Conservation (phyloP, 2,797 vertebrate genomes). For the Heteromormyrus szaboi region DNA sequence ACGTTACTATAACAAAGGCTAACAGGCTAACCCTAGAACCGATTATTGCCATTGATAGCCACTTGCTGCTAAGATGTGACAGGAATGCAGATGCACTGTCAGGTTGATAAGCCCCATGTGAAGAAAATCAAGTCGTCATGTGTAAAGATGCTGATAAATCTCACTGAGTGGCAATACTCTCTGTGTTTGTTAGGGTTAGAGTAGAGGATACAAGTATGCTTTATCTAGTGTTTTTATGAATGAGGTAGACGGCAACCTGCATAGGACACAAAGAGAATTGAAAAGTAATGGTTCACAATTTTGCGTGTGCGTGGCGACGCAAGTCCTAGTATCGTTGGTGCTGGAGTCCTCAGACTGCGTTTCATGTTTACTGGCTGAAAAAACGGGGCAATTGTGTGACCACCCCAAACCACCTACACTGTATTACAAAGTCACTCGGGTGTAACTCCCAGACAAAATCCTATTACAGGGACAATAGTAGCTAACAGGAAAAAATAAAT, state of each 20-base stretch:
- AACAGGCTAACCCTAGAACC: neutral
- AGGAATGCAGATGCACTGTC: neutral
- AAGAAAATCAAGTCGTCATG: neutral
- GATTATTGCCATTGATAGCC: neutral
- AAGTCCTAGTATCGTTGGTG: neutral
- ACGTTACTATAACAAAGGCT: neutral
- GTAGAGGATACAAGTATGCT: neutral
- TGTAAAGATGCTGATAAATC: neutral
- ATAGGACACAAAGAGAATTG: neutral
- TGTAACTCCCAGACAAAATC: neutral
- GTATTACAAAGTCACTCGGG: neutral
- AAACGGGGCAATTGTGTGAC: neutral
- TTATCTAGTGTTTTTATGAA: neutral
- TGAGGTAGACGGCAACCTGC: neutral
- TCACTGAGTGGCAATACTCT: neutral
- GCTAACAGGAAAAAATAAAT: neutral
- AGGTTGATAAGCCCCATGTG: neutral
- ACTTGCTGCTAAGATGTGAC: neutral
- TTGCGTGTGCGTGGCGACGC: neutral
- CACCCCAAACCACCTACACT: neutral
- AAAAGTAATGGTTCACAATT: neutral
- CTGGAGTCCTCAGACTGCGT: neutral
- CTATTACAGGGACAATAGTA: slow-evolving; percentile 7
- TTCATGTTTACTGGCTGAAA: neutral
- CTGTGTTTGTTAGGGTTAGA: neutral